A percentile compares a stretch with the other conserved stretches of the same genome.
These are phyloP conservation scores for Thomomys bottae DNA, from an alignment of 2,113 vertebrate genomes.

Conservation along the genomic window DNA sequence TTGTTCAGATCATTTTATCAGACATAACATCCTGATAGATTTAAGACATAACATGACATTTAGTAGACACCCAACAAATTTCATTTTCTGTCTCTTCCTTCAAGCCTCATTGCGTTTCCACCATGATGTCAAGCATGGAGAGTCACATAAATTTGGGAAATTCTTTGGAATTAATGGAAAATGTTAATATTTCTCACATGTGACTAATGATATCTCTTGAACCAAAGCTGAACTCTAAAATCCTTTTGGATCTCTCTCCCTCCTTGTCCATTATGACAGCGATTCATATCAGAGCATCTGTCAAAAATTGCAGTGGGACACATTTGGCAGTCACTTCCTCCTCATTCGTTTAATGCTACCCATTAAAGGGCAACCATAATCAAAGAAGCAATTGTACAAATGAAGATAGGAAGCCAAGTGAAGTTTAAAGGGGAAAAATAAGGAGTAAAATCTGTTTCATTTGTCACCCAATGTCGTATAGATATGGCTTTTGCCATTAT, in stretches of 20 bases:
- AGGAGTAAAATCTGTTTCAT: not conserved
- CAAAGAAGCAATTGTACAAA: constrained; percentile 48
- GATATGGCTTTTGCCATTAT: not conserved
- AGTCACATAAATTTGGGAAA: not conserved
- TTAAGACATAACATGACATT: not conserved
- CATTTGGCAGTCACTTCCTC: constrained; percentile 40
- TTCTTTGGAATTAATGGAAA: constrained; percentile 48
- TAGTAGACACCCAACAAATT: not conserved
- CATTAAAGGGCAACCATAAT: constrained; percentile 52
- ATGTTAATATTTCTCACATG: constrained; percentile 58
- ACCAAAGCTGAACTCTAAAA: constrained; percentile 68
- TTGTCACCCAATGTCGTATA: not conserved
- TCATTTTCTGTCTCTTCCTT: not conserved
- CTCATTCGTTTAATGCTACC: constrained; percentile 51
- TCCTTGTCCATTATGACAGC: constrained; percentile 66
- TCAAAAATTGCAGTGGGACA: constrained; percentile 70
- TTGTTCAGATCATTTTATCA: not conserved
- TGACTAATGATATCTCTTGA: constrained; percentile 68
- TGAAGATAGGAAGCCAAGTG: constrained; percentile 41
- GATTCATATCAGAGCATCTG: constrained; percentile 71
- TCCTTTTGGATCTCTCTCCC: constrained; percentile 51
- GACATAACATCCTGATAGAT: not conserved
- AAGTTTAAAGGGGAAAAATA: constrained; percentile 12
- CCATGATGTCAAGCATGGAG: not conserved
- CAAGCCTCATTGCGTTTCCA: not conserved